These are phyloP conservation scores for Aporrectodea caliginosa DNA, from an alignment of 1,140 invertebrate genomes.

Conservation along the genomic window DNA sequence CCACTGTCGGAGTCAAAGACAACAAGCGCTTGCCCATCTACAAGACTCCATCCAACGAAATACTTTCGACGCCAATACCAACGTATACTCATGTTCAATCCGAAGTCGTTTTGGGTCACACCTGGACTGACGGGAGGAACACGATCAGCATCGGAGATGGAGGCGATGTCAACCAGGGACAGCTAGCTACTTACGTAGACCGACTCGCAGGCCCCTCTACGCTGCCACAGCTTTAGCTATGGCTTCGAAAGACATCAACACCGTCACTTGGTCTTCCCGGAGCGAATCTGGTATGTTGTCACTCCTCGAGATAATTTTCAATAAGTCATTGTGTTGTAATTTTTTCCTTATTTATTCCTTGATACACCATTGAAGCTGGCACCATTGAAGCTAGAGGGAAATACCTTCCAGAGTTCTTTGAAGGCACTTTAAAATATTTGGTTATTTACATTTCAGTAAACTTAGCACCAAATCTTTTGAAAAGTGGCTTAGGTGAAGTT, in stretches of 20 bases:
- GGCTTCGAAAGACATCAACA: not conserved
- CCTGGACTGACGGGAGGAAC: not conserved
- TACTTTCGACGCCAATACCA: not conserved
- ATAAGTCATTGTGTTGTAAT: too few relatives aligned
- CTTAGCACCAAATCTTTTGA: too few relatives aligned
- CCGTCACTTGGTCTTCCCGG: not conserved
- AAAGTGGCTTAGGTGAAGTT: too few relatives aligned
- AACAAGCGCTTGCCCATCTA: not conserved
- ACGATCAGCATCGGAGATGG: slow-evolving; percentile 7
- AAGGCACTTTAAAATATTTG: too few relatives aligned
- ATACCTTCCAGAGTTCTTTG: too few relatives aligned
- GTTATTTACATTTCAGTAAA: too few relatives aligned
- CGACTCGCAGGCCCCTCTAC: not conserved
- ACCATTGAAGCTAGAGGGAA: too few relatives aligned
- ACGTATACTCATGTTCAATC: not conserved
- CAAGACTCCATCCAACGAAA: not conserved
- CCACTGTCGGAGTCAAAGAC: not conserved
- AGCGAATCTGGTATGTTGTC: not conserved
- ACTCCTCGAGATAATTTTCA: too few relatives aligned
- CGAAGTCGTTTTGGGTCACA: slow-evolving; percentile 6
- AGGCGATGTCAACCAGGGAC: not conserved
- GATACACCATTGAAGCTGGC: too few relatives aligned
- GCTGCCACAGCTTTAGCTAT: not conserved
- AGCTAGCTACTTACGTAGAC: not conserved
- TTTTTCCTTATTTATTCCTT: too few relatives aligned